Percentiles rank a stretch among this genome's conserved stretches.
Evolutionary conservation across 2,888 invertebrate species (phyloP).

Genomic region (Hedychridium roseum): DNA sequence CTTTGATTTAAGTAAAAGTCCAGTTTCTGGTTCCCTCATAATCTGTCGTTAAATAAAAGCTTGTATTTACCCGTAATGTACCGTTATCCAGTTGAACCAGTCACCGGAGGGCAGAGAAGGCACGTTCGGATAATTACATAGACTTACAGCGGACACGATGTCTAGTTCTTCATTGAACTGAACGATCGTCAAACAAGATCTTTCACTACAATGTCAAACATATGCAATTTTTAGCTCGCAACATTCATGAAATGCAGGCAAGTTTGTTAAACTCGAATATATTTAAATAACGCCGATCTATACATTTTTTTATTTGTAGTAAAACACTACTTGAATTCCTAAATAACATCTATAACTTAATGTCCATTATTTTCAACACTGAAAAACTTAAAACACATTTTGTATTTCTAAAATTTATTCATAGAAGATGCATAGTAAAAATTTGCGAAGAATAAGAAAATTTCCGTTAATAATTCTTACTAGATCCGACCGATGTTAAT

Average conservation of each 20-base stretch:
- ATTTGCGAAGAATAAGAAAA: neutral
- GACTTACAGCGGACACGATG: constrained; percentile 55
- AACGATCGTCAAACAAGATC: constrained; percentile 65
- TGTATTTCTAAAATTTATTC: too few relatives aligned
- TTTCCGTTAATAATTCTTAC: constrained; percentile 34
- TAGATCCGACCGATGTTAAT: constrained; percentile 44
- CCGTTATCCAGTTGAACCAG: constrained; percentile 70
- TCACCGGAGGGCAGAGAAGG: constrained; percentile 67
- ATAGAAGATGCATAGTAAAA: neutral
- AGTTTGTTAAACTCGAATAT: too few relatives aligned
- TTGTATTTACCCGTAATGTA: constrained; percentile 67
- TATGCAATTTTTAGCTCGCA: too few relatives aligned
- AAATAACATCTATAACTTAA: too few relatives aligned
- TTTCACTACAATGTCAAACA: constrained; percentile 68
- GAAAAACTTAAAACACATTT: too few relatives aligned
- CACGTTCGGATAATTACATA: constrained; percentile 67
- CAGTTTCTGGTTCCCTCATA: constrained; percentile 5
- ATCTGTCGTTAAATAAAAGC: too few relatives aligned
- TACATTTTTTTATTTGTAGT: too few relatives aligned
- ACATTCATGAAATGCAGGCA: too few relatives aligned
- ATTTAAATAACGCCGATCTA: neutral
- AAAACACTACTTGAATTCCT: too few relatives aligned
- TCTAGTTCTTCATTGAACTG: constrained; percentile 51
- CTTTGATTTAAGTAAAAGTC: too few relatives aligned
- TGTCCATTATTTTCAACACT: too few relatives aligned